These are phyloP conservation scores for Hirtodrosophila histrioides DNA, from an alignment of 2,888 invertebrate species.

Conservation along the genomic window DNA sequence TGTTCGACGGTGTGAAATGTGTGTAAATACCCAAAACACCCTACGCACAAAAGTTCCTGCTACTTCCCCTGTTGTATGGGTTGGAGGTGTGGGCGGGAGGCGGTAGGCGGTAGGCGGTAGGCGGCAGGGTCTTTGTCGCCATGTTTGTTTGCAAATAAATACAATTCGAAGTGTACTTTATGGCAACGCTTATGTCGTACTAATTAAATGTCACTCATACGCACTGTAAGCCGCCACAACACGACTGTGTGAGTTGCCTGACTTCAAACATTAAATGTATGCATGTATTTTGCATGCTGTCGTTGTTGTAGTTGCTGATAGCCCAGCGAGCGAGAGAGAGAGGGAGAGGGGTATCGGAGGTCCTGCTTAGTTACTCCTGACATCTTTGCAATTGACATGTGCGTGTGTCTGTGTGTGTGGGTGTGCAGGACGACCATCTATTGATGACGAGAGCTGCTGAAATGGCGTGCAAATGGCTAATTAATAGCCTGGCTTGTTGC, in stretches of 20 bases:
- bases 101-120: no score
- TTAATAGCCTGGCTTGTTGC: slow-evolving; percentile 42
- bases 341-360: not conserved
- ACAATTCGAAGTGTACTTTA: slow-evolving; percentile 69
- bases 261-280: slow-evolving; percentile 50
- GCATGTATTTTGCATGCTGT: slow-evolving; percentile 35
- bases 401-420: not conserved
- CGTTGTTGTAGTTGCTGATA: slow-evolving; percentile 8
- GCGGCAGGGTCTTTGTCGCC: slow-evolving; percentile 33
- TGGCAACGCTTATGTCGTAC: slow-evolving; percentile 67
- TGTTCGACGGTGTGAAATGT: slow-evolving; percentile 59
- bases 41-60: slow-evolving; percentile 40
- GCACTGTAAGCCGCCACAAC: slow-evolving; percentile 39
- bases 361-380: slow-evolving; percentile 2
- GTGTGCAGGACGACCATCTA: slow-evolving; percentile 21
- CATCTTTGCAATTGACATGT: slow-evolving; percentile 41
- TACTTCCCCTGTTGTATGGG: not conserved
- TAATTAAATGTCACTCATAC: slow-evolving; percentile 75
- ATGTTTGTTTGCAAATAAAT: slow-evolving; percentile 67
- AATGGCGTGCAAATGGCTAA: slow-evolving; percentile 63
- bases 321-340: not conserved
- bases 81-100: not conserved
- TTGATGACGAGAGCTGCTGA: slow-evolving; percentile 35
- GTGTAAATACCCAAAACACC: slow-evolving; percentile 58
- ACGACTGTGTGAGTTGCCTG: slow-evolving; percentile 13